Evolutionary conservation across 1,140 invertebrate species (phyloP).

Genomic region (Thaumetopoea pityocampa): DNA sequence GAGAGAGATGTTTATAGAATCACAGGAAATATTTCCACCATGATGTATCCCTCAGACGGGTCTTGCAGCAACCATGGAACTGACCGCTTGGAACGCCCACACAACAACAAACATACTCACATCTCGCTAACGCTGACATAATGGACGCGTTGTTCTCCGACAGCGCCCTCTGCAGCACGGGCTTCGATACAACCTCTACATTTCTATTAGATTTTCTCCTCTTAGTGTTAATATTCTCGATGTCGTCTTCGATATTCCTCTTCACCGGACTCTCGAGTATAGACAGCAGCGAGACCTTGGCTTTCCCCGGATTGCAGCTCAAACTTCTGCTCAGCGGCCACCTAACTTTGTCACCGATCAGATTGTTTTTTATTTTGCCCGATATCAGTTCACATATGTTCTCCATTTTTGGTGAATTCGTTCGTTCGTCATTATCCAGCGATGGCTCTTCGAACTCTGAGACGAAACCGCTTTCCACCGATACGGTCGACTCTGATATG

Average conservation of each 20-base stretch:
- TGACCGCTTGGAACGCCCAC: no score
- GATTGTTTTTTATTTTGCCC: constrained; percentile 49
- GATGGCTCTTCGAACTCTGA: constrained; percentile 61
- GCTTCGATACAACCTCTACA: constrained; percentile 20
- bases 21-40: no score
- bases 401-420: constrained; percentile 50
- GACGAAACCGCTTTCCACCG: constrained; percentile 63
- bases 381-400: constrained; percentile 54
- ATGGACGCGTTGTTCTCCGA: constrained; percentile 68
- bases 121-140: constrained; percentile 65
- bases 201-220: constrained; percentile 37
- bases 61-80: no score
- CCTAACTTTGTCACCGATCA: constrained; percentile 26
- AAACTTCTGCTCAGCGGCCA: constrained; percentile 39
- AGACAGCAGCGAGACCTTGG: constrained; percentile 43
- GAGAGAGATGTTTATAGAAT: no score
- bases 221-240: constrained; percentile 29
- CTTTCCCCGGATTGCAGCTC: constrained; percentile 50
- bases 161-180: constrained; percentile 52
- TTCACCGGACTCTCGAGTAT: constrained; percentile 45
- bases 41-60: no score
- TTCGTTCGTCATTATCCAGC: constrained; percentile 53
- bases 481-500: constrained; percentile 50
- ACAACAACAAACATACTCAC: constrained; percentile 46
- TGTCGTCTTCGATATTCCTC: constrained; percentile 37